These are phyloP conservation scores for Syrista parreyssii DNA, from an alignment of 2,888 invertebrate species.

Conservation along the genomic window DNA sequence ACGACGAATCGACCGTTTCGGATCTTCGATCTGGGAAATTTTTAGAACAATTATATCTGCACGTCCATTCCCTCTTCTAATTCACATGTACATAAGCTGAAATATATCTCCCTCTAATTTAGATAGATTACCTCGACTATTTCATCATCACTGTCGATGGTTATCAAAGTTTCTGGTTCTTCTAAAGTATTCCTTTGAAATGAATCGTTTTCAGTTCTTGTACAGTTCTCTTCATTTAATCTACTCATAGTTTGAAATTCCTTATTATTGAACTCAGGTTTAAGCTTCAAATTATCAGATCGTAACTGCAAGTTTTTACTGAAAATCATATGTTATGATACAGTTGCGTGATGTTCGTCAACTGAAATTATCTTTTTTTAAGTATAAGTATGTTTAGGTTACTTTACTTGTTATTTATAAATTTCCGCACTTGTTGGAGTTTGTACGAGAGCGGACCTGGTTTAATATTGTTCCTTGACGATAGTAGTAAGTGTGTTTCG, in stretches of 20 bases:
- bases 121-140: slow-evolving; percentile 19
- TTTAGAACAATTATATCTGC: not conserved
- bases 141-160: slow-evolving; percentile 29
- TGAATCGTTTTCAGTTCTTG: not conserved
- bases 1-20: not conserved
- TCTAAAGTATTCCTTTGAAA: not conserved
- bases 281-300: not conserved
- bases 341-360: not conserved
- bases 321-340: not conserved
- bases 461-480: slow-evolving; percentile 15
- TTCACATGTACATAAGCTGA: not conserved
- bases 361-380: not conserved
- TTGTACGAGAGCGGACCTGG: slow-evolving; percentile 55
- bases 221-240: not conserved
- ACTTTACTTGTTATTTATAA: not conserved
- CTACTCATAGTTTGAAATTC: not conserved
- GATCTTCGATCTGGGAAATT: not conserved
- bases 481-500: not conserved
- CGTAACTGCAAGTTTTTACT: not conserved
- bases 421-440: slow-evolving; percentile 22
- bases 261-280: not conserved
- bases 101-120: not conserved
- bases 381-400: not conserved
- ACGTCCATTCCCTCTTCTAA: not conserved
- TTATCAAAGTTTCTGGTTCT: not conserved